Conservation (phyloP, 1,140 invertebrate genomes). For the Eumeta japonica region DNA sequence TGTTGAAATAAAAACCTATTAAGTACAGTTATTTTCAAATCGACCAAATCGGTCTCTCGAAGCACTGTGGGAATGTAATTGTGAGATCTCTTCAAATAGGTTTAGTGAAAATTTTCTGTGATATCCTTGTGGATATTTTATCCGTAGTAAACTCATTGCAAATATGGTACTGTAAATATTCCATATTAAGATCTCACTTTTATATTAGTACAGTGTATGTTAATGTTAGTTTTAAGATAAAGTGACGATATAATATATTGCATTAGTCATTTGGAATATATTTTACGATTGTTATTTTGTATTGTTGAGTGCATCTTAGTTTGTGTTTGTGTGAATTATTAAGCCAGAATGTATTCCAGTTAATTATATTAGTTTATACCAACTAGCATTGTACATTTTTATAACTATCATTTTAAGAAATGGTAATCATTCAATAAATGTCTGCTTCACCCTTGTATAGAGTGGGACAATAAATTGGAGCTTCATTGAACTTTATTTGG, state of each 20-base stretch:
- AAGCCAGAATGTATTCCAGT: no score
- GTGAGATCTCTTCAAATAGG: constrained; percentile 42
- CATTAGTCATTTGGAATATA: constrained; percentile 17
- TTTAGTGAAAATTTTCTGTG: constrained; percentile 33
- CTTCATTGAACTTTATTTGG: no score
- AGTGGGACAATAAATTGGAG: no score
- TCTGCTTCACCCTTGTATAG: no score
- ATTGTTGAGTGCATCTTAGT: constrained; percentile 17
- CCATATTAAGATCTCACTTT: constrained; percentile 41
- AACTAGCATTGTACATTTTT: no score
- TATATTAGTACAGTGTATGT: constrained; percentile 33
- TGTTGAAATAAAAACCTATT: no score
- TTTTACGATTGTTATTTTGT: constrained; percentile 24
- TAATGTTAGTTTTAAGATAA: constrained; percentile 18
- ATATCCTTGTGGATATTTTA: constrained; percentile 38
- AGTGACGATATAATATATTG: constrained; percentile 19
- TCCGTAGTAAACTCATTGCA: constrained; percentile 16
- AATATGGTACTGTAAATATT: constrained; percentile 16
- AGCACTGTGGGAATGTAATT: constrained; percentile 38
- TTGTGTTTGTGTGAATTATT: no score
- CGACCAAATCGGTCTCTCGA: no score
- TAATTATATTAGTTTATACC: no score
- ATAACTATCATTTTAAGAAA: no score
- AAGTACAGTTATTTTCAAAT: no score
- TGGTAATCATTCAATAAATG: no score